Evolutionary conservation across 1,140 invertebrate species (phyloP), one percentile per base, ranked within the genome.

Genomic region (Drosophila mauritiana): DNA sequence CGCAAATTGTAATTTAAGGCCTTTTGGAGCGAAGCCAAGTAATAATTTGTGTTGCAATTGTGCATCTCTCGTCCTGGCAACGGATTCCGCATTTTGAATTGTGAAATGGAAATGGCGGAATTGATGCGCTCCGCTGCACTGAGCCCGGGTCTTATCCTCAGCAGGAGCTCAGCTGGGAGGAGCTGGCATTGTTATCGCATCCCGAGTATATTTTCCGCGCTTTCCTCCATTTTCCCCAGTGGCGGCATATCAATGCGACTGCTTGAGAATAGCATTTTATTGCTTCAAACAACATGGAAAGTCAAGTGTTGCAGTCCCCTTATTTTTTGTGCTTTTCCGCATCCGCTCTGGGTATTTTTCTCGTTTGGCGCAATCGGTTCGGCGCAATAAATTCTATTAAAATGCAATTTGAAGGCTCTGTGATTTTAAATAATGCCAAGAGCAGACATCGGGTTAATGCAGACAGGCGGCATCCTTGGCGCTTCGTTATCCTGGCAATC

Each of bases 301-400:
- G 84, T 89, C 84, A 89, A 89, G 84, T 89, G 84, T 84, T 89
- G 85, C 84, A 89, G 84, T 84, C 61, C 51, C 78, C 6, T 4
- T 22, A n/a, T 67, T 36, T 63, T 27, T 5, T 7, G 13, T 43
- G 40, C 42, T 20, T 68, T 68, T 65, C 31, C 40, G 39, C 43
- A 63, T 52, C 42, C 46, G 36, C 55, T 46, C 49, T 17, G 67
- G 67, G 42, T 56, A 39, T 55, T 70, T 57, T 48, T 40, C 36
- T 53, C 40, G 46, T 52, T 83, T 46, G 69, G 61, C 43, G 54
- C 59, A 79, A 65, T 88, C 68, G 83, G 74, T 84, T 80, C 72
- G 84, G 73, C 73, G 80, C 85, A 89, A 89, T 89, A 89, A 89
- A 89, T 89, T 89, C 84, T 78, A 90, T 89, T 89, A 89, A 89